Percentiles rank a stretch among this genome's conserved stretches.
Conservation (phyloP, 2,888 invertebrate genomes). For the Venusia cambrica region DNA sequence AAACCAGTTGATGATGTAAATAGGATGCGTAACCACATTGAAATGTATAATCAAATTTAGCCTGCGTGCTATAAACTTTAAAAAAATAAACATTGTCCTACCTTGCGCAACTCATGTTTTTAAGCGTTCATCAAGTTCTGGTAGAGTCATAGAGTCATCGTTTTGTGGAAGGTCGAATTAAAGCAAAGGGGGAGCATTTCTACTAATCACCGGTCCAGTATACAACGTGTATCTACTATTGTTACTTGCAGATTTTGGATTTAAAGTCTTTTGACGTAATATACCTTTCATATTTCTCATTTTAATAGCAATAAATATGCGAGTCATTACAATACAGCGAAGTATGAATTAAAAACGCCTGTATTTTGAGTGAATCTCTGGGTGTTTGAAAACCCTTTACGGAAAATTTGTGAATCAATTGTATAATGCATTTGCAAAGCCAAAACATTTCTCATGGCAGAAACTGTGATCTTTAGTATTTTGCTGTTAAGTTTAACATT, state of each 20-base stretch:
- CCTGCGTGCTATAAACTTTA: too few relatives aligned
- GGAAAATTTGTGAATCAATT: constrained; percentile 42
- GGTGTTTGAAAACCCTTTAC: constrained; percentile 35
- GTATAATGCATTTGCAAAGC: constrained; percentile 43
- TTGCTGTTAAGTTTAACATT: constrained; percentile 48
- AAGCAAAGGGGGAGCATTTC: constrained; percentile 16
- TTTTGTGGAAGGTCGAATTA: constrained; percentile 6
- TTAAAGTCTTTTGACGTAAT: constrained; percentile 66
- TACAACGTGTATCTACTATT: constrained; percentile 56
- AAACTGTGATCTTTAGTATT: constrained; percentile 61
- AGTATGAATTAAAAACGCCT: constrained; percentile 31
- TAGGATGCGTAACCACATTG: too few relatives aligned
- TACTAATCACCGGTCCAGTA: constrained; percentile 49
- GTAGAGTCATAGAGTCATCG: constrained; percentile 9
- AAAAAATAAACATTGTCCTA: too few relatives aligned
- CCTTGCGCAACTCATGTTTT: too few relatives aligned
- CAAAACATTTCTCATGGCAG: constrained; percentile 46
- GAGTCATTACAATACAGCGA: constrained; percentile 50
- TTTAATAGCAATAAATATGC: constrained; percentile 38
- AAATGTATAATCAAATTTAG: too few relatives aligned
- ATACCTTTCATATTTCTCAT: constrained; percentile 54
- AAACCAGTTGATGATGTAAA: too few relatives aligned
- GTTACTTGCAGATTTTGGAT: constrained; percentile 62
- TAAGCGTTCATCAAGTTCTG: constrained; percentile 11
- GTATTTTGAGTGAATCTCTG: constrained; percentile 39